A percentile compares a stretch with the other conserved stretches of the same genome.
Evolutionary conservation across 2,797 vertebrate species (phyloP).

Genomic region (Cirrhinus mrigala): DNA sequence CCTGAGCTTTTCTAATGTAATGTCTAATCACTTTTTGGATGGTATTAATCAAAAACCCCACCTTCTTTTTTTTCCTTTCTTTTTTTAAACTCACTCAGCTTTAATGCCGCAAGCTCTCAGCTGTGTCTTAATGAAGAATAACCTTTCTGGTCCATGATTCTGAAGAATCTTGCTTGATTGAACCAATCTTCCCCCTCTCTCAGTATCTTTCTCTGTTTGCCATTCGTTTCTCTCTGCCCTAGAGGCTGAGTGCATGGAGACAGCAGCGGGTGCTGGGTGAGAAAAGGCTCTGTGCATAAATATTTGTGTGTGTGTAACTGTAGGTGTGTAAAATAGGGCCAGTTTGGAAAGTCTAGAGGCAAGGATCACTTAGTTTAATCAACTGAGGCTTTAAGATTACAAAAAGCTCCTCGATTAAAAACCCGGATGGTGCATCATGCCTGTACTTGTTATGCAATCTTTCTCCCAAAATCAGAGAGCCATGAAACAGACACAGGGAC

Average conservation of each 20-base stretch:
- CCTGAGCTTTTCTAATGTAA: background rate
- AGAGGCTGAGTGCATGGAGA: background rate
- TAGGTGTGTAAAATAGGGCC: background rate
- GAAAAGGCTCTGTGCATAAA: background rate
- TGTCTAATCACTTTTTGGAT: background rate
- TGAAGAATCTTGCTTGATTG: slow-evolving; percentile 18
- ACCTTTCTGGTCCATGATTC: slow-evolving; percentile 15
- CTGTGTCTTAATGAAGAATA: slow-evolving; percentile 15
- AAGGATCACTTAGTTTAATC: slow-evolving; percentile 11
- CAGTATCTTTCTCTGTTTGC: background rate
- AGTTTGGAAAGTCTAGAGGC: slow-evolving; percentile 2
- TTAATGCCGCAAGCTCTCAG: background rate
- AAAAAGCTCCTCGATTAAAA: slow-evolving; percentile 20
- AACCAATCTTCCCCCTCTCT: background rate
- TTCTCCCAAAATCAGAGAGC: slow-evolving; percentile 25
- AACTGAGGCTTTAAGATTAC: slow-evolving; percentile 10
- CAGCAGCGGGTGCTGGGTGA: background rate
- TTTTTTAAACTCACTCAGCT: background rate
- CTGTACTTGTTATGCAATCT: slow-evolving; percentile 34
- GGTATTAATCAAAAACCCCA: background rate
- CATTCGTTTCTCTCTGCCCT: background rate
- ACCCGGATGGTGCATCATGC: slow-evolving; percentile 21
- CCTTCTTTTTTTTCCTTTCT: background rate
- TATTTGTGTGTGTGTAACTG: background rate
- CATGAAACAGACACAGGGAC: slow-evolving; percentile 26